Conservation (phyloP, 1,140 invertebrate species). For the Leptopilina boulardi region DNA sequence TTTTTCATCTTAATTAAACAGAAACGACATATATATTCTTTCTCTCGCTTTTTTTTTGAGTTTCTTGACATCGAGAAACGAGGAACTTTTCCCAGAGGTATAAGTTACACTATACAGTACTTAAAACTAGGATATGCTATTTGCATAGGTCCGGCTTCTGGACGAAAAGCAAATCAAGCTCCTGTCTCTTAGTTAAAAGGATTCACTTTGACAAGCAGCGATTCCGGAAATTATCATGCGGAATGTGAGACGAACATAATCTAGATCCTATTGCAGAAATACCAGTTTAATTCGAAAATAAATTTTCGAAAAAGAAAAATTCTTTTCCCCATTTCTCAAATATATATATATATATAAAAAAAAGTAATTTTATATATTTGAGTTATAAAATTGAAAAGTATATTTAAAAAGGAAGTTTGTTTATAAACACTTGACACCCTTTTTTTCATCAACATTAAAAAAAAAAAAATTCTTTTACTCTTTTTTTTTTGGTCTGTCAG, state of each 20-base stretch:
- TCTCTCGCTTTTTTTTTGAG: not conserved
- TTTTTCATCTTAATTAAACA: slow-evolving; percentile 11
- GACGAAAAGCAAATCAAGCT: slow-evolving; percentile 29
- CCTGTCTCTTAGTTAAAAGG: slow-evolving; percentile 54
- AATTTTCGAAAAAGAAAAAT: not conserved
- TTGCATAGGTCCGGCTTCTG: slow-evolving; percentile 56
- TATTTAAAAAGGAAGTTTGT: too few relatives aligned
- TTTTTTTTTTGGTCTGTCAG: not conserved
- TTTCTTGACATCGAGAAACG: slow-evolving; percentile 12
- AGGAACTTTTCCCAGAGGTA: slow-evolving; percentile 61
- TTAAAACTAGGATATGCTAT: slow-evolving; percentile 46
- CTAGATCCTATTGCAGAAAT: slow-evolving; percentile 36
- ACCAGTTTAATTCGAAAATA: slow-evolving; percentile 54
- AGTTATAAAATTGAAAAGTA: not conserved
- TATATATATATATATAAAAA: too few relatives aligned
- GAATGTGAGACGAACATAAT: slow-evolving; percentile 32
- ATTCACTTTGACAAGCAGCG: slow-evolving; percentile 54
- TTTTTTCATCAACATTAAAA: not conserved
- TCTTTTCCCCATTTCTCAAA: too few relatives aligned
- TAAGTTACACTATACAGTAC: slow-evolving; percentile 55
- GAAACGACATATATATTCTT: not conserved
- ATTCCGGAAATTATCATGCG: slow-evolving; percentile 49
- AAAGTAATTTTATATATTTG: too few relatives aligned
- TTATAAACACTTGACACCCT: not conserved
- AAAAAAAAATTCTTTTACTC: not conserved